Evolutionary conservation across 2,888 invertebrate species (phyloP).

Genomic region (Agriopis leucophaearia): DNA sequence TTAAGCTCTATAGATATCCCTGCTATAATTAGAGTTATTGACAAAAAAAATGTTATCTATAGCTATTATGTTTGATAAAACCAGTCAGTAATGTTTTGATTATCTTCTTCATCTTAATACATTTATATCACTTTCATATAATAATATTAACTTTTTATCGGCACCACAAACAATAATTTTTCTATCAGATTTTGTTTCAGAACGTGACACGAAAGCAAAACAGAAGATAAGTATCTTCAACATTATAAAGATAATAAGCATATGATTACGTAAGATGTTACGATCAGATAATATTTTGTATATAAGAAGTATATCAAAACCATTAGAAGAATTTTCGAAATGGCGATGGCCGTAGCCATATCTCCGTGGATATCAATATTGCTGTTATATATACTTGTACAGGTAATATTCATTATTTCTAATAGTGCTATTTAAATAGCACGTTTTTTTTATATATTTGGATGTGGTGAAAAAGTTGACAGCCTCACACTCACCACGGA

Average conservation of each 20-base stretch:
- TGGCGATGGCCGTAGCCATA: slow-evolving; percentile 58
- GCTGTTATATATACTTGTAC: slow-evolving; percentile 51
- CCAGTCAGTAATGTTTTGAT: no score
- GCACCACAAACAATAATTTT: slow-evolving; percentile 47
- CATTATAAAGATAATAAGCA: slow-evolving; percentile 52
- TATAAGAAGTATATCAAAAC: slow-evolving; percentile 57
- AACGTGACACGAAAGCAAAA: slow-evolving; percentile 59
- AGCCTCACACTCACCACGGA: no score
- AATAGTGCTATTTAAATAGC: neutral
- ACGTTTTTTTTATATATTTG: no score
- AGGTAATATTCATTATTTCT: slow-evolving; percentile 44
- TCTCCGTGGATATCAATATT: slow-evolving; percentile 57
- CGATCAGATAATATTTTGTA: slow-evolving; percentile 62
- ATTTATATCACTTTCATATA: neutral
- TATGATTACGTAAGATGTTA: slow-evolving; percentile 56
- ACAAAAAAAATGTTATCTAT: no score
- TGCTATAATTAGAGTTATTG: no score
- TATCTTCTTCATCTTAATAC: no score
- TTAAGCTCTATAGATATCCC: no score
- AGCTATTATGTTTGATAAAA: no score
- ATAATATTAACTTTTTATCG: slow-evolving; percentile 6
- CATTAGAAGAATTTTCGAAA: slow-evolving; percentile 64
- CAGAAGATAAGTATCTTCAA: slow-evolving; percentile 55
- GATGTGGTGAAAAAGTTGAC: no score
- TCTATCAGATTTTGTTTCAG: slow-evolving; percentile 46